A percentile compares a stretch with the other conserved stretches of the same genome.
Evolutionary conservation across 2,113 vertebrate genomes (phyloP).

Genomic region (Ariopsis seemanni): DNA sequence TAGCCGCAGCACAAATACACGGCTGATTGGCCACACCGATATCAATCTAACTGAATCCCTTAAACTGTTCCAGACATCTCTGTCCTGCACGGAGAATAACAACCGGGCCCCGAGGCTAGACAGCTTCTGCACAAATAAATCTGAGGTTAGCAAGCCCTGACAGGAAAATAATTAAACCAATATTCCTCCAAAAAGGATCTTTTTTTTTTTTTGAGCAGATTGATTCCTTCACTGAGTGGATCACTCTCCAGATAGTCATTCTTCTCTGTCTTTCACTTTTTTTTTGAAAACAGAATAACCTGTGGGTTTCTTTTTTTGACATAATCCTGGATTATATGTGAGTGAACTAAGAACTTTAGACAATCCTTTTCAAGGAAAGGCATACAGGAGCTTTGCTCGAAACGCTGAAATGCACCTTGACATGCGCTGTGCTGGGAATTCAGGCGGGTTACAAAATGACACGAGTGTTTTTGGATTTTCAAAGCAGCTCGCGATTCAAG

Average conservation of each 20-base stretch:
- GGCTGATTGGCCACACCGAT: slow-evolving; percentile 37
- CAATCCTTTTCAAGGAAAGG: not conserved
- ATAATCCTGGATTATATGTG: slow-evolving; percentile 23
- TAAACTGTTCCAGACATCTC: slow-evolving; percentile 47
- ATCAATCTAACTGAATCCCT: slow-evolving; percentile 41
- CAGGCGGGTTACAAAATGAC: not conserved
- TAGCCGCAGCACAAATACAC: slow-evolving; percentile 25
- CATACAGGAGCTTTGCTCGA: not conserved
- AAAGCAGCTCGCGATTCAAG: not conserved
- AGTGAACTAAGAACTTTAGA: not conserved
- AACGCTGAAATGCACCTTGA: slow-evolving; percentile 5
- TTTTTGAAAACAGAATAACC: not conserved
- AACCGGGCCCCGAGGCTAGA: slow-evolving; percentile 30
- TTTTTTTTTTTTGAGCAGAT: slow-evolving; percentile 22
- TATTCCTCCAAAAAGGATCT: slow-evolving; percentile 12
- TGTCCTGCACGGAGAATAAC: slow-evolving; percentile 39
- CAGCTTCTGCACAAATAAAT: slow-evolving; percentile 54
- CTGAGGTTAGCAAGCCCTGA: slow-evolving; percentile 37
- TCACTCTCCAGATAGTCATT: slow-evolving; percentile 15
- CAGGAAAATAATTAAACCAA: slow-evolving; percentile 41
- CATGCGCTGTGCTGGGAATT: slow-evolving; percentile 24
- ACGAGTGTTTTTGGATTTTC: not conserved
- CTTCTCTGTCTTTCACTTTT: not conserved
- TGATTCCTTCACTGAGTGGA: not conserved
- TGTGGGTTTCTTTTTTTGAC: slow-evolving; percentile 3